Percentiles rank a stretch among this genome's conserved stretches.
Conservation (phyloP, 2,888 invertebrate species). For the Limnephilus rhombicus region DNA sequence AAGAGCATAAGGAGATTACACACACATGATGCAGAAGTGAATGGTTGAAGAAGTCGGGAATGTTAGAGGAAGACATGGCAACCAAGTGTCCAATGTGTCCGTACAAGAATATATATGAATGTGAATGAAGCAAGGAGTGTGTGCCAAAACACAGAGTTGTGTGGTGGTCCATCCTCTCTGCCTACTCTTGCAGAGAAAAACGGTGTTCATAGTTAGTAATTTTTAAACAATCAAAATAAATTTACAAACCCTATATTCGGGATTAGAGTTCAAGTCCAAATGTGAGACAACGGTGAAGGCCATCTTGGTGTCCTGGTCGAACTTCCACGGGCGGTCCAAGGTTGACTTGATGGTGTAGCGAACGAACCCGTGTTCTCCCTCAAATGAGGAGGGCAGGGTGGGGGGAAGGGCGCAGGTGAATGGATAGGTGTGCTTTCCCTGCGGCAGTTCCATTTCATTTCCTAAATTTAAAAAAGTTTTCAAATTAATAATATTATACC, state of each 20-base stretch:
- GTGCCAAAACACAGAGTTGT: too few relatives aligned
- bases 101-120: too few relatives aligned
- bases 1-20: too few relatives aligned
- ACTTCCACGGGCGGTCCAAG: conserved; percentile 89
- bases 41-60: too few relatives aligned
- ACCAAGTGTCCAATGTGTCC: too few relatives aligned
- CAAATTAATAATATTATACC: too few relatives aligned
- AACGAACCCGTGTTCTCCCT: conserved; percentile 85
- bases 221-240: neutral
- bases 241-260: conserved; percentile 79
- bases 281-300: conserved; percentile 90
- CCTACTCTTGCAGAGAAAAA: too few relatives aligned
- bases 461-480: conserved; percentile 72
- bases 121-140: too few relatives aligned
- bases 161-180: too few relatives aligned
- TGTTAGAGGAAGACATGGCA: too few relatives aligned
- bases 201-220: neutral
- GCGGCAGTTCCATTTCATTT: conserved; percentile 82
- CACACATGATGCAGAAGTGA: too few relatives aligned
- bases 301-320: conserved; percentile 89
- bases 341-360: conserved; percentile 88
- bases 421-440: conserved; percentile 86
- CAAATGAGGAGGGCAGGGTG: conserved; percentile 88
- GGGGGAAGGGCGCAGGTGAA: conserved; percentile 85
- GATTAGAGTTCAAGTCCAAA: conserved; percentile 88